Base-by-base conservation (phyloP, 1,140 invertebrate genomes). In the Sarcophaga peregrina region DNA sequence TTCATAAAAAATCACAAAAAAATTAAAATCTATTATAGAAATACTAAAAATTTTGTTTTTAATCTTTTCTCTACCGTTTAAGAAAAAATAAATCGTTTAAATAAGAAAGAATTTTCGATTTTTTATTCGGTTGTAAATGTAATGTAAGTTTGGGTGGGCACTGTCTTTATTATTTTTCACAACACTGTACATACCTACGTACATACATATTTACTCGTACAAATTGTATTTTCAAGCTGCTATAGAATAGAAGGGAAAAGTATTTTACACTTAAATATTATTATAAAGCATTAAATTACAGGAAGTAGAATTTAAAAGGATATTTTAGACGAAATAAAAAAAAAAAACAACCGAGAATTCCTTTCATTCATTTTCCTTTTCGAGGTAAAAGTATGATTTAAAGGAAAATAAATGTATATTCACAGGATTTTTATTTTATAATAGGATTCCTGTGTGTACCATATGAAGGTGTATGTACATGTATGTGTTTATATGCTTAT, bases 281-380 rank as follows among this genome's bases (percentile, higher is more conserved):
- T 68, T 68, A 68, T 68, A 68, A 68, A 68, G 62, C 62, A 68
- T 68, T 68, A 68, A 68, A 68, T 68, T 68, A 68, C 62, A 68
- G 62, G 62, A 68, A 68, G 62, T 68, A 9, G 62, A 68, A 68
- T 68, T 68, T 68, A 68, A 68, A 68, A 68, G 62, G 62, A 68
- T 68, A 68, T 68, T 68, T 68, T 9, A 68, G 17, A 62, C 2
- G 8, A 62, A n/a, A n/a, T 68, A 20, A 8, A 20, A 8, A 68
- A 68, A 68, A 68, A 20, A 62, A 17, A 62, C n/a, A 62, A 17
- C 17, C 17, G 11, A n/a, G 15, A 62, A 62, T n/a, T 8, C 5
- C 8, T 15, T 15, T 62, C 8, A n/a, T 62, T 62, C 15, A 13
- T 25, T 68, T 68, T 68, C 20, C 20, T 68, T 3, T 68, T 20